A percentile compares a stretch with the other conserved stretches of the same genome.
Conservation (phyloP, 2,888 invertebrate genomes). For the Priocnemis perturbator region DNA sequence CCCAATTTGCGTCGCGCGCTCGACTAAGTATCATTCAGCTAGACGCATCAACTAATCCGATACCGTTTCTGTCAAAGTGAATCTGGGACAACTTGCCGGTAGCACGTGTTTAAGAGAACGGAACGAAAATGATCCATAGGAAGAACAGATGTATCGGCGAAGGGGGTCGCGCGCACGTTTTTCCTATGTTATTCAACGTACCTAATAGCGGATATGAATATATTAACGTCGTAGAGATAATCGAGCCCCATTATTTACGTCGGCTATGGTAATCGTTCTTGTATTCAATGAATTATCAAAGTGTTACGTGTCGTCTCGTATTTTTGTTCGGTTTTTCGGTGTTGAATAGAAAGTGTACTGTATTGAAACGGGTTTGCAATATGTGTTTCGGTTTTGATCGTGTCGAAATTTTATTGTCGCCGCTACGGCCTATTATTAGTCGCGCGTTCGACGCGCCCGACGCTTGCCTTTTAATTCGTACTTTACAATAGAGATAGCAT, state of each 20-base stretch:
- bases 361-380: too few relatives aligned
- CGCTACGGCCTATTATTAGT: too few relatives aligned
- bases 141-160: too few relatives aligned
- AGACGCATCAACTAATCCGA: neutral
- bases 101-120: slow-evolving; percentile 24
- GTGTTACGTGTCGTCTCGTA: neutral
- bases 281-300: neutral
- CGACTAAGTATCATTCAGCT: too few relatives aligned
- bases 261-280: neutral
- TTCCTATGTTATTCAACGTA: too few relatives aligned
- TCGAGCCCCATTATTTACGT: slow-evolving; percentile 1
- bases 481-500: too few relatives aligned
- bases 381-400: slow-evolving; percentile 40
- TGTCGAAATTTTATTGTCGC: neutral
- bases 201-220: too few relatives aligned
- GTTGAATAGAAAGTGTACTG: too few relatives aligned
- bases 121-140: neutral
- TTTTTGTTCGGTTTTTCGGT: slow-evolving; percentile 16
- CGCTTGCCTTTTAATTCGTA: too few relatives aligned
- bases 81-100: slow-evolving; percentile 44
- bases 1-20: neutral
- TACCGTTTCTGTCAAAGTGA: slow-evolving; percentile 31
- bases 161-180: too few relatives aligned
- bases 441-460: neutral
- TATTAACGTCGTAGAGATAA: neutral